Evolutionary conservation across 2,888 invertebrate species (phyloP).

Genomic region (Hipparchia sbordonii): DNA sequence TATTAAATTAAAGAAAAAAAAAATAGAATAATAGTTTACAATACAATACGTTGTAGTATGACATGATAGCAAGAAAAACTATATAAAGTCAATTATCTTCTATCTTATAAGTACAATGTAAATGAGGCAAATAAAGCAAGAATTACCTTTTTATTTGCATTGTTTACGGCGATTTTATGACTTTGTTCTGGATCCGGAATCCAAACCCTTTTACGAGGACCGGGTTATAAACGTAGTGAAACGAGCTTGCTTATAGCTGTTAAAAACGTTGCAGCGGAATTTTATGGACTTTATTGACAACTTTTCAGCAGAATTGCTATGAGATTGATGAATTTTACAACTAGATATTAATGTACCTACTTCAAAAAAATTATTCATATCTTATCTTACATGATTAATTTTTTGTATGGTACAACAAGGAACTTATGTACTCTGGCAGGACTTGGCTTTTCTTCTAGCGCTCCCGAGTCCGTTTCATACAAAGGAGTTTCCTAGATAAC

Average conservation of each 20-base stretch:
- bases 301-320: constrained; percentile 9
- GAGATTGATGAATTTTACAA: constrained; percentile 14
- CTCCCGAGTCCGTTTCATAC: too few relatives aligned
- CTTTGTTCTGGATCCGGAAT: constrained; percentile 61
- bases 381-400: too few relatives aligned
- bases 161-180: constrained; percentile 66
- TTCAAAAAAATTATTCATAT: background rate
- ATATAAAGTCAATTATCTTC: background rate
- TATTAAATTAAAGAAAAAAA: too few relatives aligned
- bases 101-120: constrained; percentile 6
- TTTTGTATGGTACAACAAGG: too few relatives aligned
- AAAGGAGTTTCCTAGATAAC: too few relatives aligned
- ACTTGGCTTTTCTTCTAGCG: too few relatives aligned
- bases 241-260: constrained; percentile 57
- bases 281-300: constrained; percentile 14
- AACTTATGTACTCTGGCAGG: too few relatives aligned
- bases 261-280: constrained; percentile 48
- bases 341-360: background rate
- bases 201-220: constrained; percentile 66
- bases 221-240: constrained; percentile 60
- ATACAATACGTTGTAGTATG: background rate
- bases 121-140: constrained; percentile 13
- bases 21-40: too few relatives aligned
- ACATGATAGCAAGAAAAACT: background rate
- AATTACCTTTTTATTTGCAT: constrained; percentile 39